These are phyloP conservation scores for Neodiprion fabricii DNA, from an alignment of 1,140 invertebrate genomes.

Conservation along the genomic window DNA sequence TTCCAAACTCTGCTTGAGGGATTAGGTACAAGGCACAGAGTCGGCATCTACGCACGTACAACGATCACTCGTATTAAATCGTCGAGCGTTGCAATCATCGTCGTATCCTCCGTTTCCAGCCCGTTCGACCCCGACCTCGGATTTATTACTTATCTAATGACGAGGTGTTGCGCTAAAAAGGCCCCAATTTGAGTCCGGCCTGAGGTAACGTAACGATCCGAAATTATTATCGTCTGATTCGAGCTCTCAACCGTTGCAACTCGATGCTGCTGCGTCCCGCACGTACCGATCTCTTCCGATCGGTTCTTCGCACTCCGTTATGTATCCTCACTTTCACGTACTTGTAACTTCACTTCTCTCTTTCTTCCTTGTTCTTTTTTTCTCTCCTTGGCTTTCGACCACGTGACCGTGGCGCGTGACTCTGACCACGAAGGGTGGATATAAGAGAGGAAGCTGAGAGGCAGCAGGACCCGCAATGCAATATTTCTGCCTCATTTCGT, in stretches of 20 bases:
- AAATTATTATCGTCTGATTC: not conserved
- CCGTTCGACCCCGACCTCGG: not conserved
- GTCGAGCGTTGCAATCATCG: not conserved
- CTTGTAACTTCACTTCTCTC: no score
- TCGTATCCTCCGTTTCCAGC: not conserved
- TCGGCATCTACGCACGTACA: no score
- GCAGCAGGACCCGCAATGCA: no score
- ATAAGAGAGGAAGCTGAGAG: no score
- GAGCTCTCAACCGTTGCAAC: not conserved
- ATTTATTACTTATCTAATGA: constrained; percentile 3
- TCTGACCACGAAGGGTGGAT: not conserved
- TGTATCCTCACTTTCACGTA: no score
- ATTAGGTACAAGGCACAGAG: no score
- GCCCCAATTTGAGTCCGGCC: not conserved
- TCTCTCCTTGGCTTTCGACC: not conserved
- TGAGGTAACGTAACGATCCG: not conserved
- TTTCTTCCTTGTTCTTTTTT: not conserved
- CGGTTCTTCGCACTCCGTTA: no score
- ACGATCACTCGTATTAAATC: no score
- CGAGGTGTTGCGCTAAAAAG: constrained; percentile 4
- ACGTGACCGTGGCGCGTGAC: not conserved
- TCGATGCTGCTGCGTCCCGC: no score
- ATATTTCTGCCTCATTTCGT: no score
- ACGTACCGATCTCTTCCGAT: no score
- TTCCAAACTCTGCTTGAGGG: no score